These are phyloP conservation scores for Chionis minor DNA, from an alignment of 2,113 vertebrate genomes.

Conservation along the genomic window DNA sequence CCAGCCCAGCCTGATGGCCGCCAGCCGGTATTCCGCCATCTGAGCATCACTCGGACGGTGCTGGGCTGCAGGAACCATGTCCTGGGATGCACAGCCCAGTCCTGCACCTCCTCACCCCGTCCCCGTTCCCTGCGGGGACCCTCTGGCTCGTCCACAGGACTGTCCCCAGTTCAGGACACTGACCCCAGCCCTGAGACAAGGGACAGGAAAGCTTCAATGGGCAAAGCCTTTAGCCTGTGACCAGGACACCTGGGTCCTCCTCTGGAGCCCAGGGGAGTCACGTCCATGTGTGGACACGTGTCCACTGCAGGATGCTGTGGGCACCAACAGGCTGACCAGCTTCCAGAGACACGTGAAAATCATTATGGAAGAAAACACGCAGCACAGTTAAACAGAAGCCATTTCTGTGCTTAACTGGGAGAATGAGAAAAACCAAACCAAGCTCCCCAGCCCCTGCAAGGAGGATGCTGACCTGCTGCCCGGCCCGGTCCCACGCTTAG, in stretches of 20 bases:
- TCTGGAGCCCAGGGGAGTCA: not conserved
- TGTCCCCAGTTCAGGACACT: not conserved
- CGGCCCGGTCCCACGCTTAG: not conserved
- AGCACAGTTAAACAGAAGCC: not conserved
- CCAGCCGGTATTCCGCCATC: not conserved
- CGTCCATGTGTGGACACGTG: fast-evolving
- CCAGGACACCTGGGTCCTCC: not conserved
- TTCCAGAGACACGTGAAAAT: not conserved
- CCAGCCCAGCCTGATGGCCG: not conserved
- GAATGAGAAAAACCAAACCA: not conserved
- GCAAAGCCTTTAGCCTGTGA: not conserved
- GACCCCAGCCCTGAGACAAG: not conserved
- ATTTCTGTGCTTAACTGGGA: not conserved
- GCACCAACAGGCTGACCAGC: not conserved
- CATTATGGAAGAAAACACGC: fast-evolving
- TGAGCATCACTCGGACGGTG: not conserved
- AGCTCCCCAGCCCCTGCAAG: not conserved
- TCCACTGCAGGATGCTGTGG: not conserved
- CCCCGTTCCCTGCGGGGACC: not conserved
- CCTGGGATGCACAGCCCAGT: not conserved
- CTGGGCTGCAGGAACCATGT: fast-evolving
- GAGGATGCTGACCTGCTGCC: not conserved
- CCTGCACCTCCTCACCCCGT: not conserved
- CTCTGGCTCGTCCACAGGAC: not conserved
- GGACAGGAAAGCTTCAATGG: not conserved